A percentile compares a stretch with the other conserved stretches of the same genome.
These are phyloP conservation scores for Corbicula japonica DNA, from an alignment of 2,888 invertebrate species.

Conservation along the genomic window DNA sequence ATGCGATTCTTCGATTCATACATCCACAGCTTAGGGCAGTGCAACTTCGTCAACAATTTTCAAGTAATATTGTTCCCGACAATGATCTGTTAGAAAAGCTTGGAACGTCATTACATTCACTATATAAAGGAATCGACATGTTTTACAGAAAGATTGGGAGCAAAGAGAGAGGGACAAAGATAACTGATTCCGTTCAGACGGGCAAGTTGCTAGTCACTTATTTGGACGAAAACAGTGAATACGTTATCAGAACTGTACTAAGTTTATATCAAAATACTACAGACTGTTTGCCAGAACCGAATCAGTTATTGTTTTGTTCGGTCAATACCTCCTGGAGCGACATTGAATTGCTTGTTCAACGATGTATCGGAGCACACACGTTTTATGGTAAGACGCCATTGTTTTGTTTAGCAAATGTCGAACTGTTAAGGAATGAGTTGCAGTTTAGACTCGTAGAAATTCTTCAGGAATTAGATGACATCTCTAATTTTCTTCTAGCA, in stretches of 20 bases:
- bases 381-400: slow-evolving; percentile 30
- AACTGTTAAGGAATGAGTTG: slow-evolving; percentile 65
- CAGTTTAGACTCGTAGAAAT: slow-evolving; percentile 67
- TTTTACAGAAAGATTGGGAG: slow-evolving; percentile 30
- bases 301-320: slow-evolving; percentile 69
- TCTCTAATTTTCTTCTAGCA: slow-evolving; percentile 46
- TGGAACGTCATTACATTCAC: slow-evolving; percentile 44
- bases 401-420: slow-evolving; percentile 70
- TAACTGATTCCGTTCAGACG: slow-evolving; percentile 65
- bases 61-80: not conserved
- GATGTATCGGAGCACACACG: slow-evolving; percentile 52
- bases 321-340: slow-evolving; percentile 68
- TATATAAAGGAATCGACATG: slow-evolving; percentile 34
- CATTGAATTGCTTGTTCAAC: slow-evolving; percentile 61
- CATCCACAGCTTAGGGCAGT: slow-evolving; percentile 37
- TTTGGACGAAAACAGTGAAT: slow-evolving; percentile 62
- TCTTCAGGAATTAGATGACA: slow-evolving; percentile 34
- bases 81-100: slow-evolving; percentile 26
- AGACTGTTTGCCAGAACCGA: slow-evolving; percentile 63
- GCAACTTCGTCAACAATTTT: slow-evolving; percentile 1
- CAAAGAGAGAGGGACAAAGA: slow-evolving; percentile 18
- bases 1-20: slow-evolving; percentile 53
- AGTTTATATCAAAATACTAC: slow-evolving; percentile 67
- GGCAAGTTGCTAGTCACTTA: slow-evolving; percentile 62
- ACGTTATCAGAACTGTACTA: slow-evolving; percentile 66